These are phyloP conservation scores for Olivierus martensii DNA, from an alignment of 1,140 invertebrate species.

Conservation along the genomic window DNA sequence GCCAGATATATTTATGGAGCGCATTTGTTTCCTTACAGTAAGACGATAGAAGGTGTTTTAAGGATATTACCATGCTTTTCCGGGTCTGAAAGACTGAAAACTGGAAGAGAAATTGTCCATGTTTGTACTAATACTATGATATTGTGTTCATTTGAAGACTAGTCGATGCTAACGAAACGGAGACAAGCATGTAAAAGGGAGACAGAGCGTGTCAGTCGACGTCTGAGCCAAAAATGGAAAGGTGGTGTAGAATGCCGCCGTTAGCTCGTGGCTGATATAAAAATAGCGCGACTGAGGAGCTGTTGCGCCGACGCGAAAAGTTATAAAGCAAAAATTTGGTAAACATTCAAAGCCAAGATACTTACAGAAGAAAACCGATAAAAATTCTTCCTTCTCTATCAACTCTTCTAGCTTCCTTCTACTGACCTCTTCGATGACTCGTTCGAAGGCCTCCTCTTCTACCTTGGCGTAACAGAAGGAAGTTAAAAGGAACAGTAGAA, in stretches of 20 bases:
- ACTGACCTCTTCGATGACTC: slow-evolving; percentile 76
- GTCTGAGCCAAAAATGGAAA: background rate
- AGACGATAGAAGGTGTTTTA: too few relatives aligned
- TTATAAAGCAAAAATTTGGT: background rate
- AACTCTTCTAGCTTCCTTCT: slow-evolving; percentile 76
- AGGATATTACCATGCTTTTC: too few relatives aligned
- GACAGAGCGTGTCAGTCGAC: background rate
- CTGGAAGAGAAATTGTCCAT: too few relatives aligned
- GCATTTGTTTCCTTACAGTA: too few relatives aligned
- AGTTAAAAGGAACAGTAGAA: background rate
- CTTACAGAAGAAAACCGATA: slow-evolving; percentile 94
- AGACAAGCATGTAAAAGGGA: background rate
- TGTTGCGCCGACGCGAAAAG: background rate
- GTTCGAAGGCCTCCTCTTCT: background rate
- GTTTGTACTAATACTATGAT: too few relatives aligned
- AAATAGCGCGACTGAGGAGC: too few relatives aligned
- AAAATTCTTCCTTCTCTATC: slow-evolving; percentile 77
- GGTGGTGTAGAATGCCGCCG: background rate
- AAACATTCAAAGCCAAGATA: slow-evolving; percentile 24
- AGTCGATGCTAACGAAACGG: background rate
- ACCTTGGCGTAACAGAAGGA: background rate
- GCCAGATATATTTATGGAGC: too few relatives aligned
- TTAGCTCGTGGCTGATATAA: too few relatives aligned
- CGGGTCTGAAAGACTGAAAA: too few relatives aligned
- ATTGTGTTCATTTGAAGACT: too few relatives aligned